Percentiles rank a stretch among this genome's conserved stretches.
Conservation (phyloP, 1,140 invertebrate species). For the Halotydeus destructor region DNA sequence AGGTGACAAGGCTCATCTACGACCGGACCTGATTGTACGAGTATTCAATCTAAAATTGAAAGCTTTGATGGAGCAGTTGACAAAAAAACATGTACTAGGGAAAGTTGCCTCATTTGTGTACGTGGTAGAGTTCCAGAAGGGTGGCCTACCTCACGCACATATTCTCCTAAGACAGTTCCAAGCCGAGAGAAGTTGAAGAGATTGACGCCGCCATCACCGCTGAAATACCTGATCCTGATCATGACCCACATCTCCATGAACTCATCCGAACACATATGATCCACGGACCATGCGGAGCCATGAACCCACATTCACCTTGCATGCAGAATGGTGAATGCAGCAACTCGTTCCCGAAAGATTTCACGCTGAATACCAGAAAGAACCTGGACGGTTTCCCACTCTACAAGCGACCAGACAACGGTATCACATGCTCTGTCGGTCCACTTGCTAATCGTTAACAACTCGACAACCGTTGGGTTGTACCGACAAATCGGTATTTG, state of each 20-base stretch:
- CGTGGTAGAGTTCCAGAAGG: slow-evolving; percentile 26
- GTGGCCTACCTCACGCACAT: slow-evolving; percentile 26
- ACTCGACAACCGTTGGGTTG: slow-evolving; percentile 8
- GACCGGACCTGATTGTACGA: slow-evolving; percentile 23
- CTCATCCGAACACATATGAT: slow-evolving; percentile 25
- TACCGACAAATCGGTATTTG: slow-evolving; percentile 17
- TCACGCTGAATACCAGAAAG: slow-evolving; percentile 1
- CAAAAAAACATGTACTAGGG: slow-evolving; percentile 12
- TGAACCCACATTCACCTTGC: slow-evolving; percentile 16
- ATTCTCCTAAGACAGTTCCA: slow-evolving; percentile 19
- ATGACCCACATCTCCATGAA: slow-evolving; percentile 23
- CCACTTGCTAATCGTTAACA: no score
- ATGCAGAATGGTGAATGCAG: slow-evolving; percentile 18
- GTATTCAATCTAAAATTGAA: slow-evolving; percentile 25
- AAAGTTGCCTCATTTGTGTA: slow-evolving; percentile 16
- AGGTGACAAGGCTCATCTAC: slow-evolving; percentile 19
- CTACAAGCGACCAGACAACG: slow-evolving; percentile 7
- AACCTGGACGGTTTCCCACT: slow-evolving; percentile 13
- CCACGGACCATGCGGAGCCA: slow-evolving; percentile 19
- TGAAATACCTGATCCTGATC: slow-evolving; percentile 10
- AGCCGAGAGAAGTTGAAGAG: background rate
- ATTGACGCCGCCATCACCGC: slow-evolving; percentile 14
- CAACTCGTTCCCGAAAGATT: slow-evolving; percentile 14
- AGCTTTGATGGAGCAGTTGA: slow-evolving; percentile 20
- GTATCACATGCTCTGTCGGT: background rate